Evolutionary conservation across 2,888 invertebrate genomes (phyloP).

Genomic region (Gymnocheta viridis): DNA sequence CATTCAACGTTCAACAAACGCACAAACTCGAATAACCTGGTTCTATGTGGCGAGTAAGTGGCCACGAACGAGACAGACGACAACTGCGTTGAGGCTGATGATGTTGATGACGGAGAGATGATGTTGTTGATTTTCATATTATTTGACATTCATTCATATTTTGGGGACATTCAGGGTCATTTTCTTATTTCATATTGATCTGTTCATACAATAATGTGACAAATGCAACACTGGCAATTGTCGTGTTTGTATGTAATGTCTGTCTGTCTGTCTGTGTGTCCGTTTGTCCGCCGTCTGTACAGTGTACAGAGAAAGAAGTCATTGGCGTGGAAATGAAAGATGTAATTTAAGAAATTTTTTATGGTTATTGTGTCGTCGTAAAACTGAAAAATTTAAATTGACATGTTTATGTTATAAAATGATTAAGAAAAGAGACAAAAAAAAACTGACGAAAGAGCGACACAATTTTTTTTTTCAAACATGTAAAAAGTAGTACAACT

Average conservation of each 20-base stretch:
- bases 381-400: slow-evolving; percentile 67
- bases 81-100: slow-evolving; percentile 18
- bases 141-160: slow-evolving; percentile 68
- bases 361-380: slow-evolving; percentile 48
- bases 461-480: slow-evolving; percentile 1
- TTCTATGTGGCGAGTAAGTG: slow-evolving; percentile 29
- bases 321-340: slow-evolving; percentile 60
- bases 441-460: slow-evolving; percentile 6
- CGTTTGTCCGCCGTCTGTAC: too few relatives aligned
- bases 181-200: slow-evolving; percentile 77
- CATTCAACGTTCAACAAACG: background rate
- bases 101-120: slow-evolving; percentile 19
- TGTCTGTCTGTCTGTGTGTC: background rate
- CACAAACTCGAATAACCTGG: background rate
- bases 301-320: slow-evolving; percentile 25
- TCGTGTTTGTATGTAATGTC: slow-evolving; percentile 7
- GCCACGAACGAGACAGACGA: background rate
- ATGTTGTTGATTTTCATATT: slow-evolving; percentile 67
- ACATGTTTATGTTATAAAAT: slow-evolving; percentile 71
- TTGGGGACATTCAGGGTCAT: slow-evolving; percentile 76
- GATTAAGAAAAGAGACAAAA: slow-evolving; percentile 56
- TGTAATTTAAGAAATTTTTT: slow-evolving; percentile 63
- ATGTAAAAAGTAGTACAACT: slow-evolving; percentile 33
- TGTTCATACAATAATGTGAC: slow-evolving; percentile 33
- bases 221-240: slow-evolving; percentile 24